Evolutionary conservation across 2,113 vertebrate genomes (phyloP).

Genomic region (Mormyrus lacerda): DNA sequence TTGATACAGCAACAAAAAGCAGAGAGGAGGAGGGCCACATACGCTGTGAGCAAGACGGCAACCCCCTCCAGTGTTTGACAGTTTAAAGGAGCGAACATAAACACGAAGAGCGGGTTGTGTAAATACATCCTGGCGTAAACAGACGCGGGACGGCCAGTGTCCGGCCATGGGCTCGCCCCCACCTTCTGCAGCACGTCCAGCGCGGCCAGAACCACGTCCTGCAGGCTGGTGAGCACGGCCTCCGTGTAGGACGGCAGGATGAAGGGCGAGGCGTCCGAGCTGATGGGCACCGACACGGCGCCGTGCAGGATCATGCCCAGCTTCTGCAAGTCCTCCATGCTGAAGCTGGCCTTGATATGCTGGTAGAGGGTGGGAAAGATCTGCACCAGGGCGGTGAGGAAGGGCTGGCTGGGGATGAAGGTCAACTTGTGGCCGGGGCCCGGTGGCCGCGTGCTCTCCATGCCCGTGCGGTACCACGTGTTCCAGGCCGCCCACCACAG

Average conservation of each 20-base stretch:
- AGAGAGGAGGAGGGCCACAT: neutral
- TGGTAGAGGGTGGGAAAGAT: conserved; percentile 97
- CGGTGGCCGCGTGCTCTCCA: conserved; percentile 86
- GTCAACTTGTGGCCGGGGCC: conserved; percentile 73
- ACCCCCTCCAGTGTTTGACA: neutral
- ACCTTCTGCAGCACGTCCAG: conserved; percentile 98
- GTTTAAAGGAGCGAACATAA: neutral
- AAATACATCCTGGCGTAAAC: neutral
- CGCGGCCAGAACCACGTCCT: conserved; percentile 89
- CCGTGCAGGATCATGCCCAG: conserved; percentile 89
- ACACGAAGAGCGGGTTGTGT: neutral
- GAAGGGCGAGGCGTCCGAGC: conserved; percentile 95
- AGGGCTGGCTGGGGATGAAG: conserved; percentile 96
- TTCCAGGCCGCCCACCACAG: conserved; percentile 99
- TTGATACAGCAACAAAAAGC: neutral
- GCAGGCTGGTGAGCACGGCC: conserved; percentile 91
- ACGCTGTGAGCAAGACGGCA: neutral
- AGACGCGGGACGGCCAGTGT: neutral
- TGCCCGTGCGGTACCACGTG: conserved; percentile 89
- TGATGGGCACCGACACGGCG: conserved; percentile 94
- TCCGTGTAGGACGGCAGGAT: conserved; percentile 96
- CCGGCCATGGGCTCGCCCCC: conserved; percentile 19
- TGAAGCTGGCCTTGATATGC: conserved; percentile 92
- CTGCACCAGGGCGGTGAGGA: conserved; percentile 93
- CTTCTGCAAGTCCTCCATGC: conserved; percentile 91